Conservation (phyloP, 2,888 invertebrate genomes). For the Caradrina kadenii region DNA sequence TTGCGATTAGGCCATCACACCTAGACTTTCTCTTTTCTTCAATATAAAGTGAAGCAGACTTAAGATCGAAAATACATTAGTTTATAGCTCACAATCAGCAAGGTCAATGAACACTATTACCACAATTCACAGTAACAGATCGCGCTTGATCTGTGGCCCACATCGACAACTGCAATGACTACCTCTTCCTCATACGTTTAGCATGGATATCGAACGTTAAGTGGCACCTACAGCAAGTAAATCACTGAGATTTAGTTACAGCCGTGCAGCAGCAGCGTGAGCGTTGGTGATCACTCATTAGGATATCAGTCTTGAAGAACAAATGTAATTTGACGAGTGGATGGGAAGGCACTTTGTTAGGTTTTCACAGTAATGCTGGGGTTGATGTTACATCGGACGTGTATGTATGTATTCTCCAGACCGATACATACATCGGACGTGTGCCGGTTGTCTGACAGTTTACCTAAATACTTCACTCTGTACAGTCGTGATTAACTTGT, state of each 20-base stretch:
- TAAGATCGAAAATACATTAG: not conserved
- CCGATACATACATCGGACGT: no score
- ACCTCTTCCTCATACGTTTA: slow-evolving; percentile 36
- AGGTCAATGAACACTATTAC: slow-evolving; percentile 30
- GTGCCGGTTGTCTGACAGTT: not conserved
- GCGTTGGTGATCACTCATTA: slow-evolving; percentile 2
- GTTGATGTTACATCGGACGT: not conserved
- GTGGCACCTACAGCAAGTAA: slow-evolving; percentile 27
- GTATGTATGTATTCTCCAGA: not conserved
- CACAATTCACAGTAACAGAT: slow-evolving; percentile 9
- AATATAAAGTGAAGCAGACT: not conserved
- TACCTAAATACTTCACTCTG: not conserved
- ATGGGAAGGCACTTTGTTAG: not conserved
- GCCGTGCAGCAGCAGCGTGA: slow-evolving; percentile 16
- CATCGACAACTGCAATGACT: slow-evolving; percentile 33
- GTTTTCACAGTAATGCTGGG: not conserved
- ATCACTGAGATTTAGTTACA: slow-evolving; percentile 21
- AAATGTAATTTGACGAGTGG: slow-evolving; percentile 14
- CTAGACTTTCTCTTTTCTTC: not conserved
- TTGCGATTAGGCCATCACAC: not conserved
- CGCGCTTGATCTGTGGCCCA: slow-evolving; percentile 31
- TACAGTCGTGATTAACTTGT: no score
- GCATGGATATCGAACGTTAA: slow-evolving; percentile 19
- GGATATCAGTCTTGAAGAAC: slow-evolving; percentile 4
- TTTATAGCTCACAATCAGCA: not conserved